phyloP scores from a whole-genome alignment of 2,113 vertebrate genomes.

The Solenodon paradoxus region DNA sequence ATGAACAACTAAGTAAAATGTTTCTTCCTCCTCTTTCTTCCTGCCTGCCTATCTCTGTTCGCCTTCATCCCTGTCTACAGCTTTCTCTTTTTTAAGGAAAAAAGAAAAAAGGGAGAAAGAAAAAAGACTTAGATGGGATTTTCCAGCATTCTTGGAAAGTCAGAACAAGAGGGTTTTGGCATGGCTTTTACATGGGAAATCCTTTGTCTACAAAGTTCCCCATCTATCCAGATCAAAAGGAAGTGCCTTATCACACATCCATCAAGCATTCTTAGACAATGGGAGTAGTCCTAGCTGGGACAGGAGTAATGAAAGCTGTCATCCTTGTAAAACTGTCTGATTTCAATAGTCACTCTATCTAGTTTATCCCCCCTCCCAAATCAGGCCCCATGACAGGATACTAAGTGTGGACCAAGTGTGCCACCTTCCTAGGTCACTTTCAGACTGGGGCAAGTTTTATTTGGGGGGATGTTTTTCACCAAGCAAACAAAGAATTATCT shows the following conservation, averaged over 20 bases:
- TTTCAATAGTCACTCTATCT: neutral
- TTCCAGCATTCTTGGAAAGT: neutral
- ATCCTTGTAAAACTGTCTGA: neutral
- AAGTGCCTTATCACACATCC: neutral
- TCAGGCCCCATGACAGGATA: too few species aligned
- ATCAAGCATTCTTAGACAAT: neutral
- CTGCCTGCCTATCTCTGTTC: too few species aligned
- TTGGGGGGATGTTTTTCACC: neutral
- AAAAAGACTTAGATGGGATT: too few species aligned
- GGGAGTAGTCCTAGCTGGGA: neutral
- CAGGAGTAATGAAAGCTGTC: neutral
- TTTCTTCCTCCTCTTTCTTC: too few species aligned
- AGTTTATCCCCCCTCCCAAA: neutral
- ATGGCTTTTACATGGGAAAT: neutral
- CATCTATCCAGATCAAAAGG: neutral
- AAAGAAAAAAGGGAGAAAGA: too few species aligned
- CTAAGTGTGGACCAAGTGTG: neutral
- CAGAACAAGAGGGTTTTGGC: neutral
- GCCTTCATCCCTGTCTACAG: too few species aligned
- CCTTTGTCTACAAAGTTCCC: neutral
- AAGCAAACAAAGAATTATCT: neutral
- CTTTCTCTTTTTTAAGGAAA: too few species aligned
- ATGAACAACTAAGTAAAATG: too few species aligned
- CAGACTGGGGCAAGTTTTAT: too few species aligned
- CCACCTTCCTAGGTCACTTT: neutral